phyloP scores from a whole-genome alignment of 1,140 invertebrate genomes.

The Bombus soroeensis region DNA sequence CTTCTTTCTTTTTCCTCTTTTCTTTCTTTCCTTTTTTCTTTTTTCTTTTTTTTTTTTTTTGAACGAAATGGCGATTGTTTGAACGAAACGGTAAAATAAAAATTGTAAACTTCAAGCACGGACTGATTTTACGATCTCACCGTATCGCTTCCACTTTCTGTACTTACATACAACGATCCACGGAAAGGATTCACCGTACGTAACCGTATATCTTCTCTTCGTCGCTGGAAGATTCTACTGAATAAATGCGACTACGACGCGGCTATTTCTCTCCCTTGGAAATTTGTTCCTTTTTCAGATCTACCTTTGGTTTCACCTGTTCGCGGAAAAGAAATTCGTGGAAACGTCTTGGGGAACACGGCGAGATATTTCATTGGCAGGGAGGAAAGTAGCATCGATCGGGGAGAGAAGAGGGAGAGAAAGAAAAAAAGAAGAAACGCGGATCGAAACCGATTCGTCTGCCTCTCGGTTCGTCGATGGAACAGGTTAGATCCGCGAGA shows the following conservation, averaged over 20 bases:
- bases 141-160: background rate
- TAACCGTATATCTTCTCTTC: background rate
- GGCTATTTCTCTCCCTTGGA: background rate
- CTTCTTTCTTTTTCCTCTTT: too few species aligned
- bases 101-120: background rate
- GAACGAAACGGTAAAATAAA: background rate
- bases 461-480: slow-evolving; percentile 6
- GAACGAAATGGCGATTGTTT: too few species aligned
- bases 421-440: background rate
- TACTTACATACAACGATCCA: too few species aligned
- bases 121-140: background rate
- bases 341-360: slow-evolving; percentile 6
- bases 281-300: slow-evolving; percentile 13
- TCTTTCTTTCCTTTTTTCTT: too few species aligned
- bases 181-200: too few species aligned
- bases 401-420: background rate
- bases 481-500: slow-evolving; percentile 40
- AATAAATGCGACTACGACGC: background rate
- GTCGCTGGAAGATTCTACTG: background rate
- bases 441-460: slow-evolving; percentile 36
- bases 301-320: background rate
- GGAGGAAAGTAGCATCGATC: background rate
- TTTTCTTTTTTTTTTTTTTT: too few species aligned
- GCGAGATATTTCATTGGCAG: background rate
- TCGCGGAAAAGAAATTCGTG: slow-evolving; percentile 36